These are phyloP conservation scores for Rhodinocichla rosea DNA, from an alignment of 2,113 vertebrate species.

Conservation along the genomic window DNA sequence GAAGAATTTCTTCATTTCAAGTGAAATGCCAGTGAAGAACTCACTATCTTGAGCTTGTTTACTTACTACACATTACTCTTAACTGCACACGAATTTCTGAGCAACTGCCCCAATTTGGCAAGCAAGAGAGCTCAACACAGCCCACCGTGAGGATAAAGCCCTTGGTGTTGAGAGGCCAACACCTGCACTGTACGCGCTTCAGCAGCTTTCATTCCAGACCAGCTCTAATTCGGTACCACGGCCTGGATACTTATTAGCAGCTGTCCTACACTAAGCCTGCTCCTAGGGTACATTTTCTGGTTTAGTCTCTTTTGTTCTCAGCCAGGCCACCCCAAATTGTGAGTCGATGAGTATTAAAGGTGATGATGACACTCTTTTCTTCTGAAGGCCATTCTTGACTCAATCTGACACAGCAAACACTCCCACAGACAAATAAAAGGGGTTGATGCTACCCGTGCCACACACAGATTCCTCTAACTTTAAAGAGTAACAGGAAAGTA, in stretches of 20 bases:
- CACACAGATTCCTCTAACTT: neutral
- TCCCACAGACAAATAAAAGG: neutral
- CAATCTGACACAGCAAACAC: neutral
- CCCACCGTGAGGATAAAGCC: neutral
- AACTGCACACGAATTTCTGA: neutral
- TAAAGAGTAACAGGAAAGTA: neutral
- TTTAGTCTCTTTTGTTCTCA: neutral
- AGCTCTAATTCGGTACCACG: neutral
- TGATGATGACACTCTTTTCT: neutral
- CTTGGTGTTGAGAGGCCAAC: neutral
- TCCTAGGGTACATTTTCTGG: neutral
- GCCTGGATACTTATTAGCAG: neutral
- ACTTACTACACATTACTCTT: neutral
- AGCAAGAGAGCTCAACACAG: neutral
- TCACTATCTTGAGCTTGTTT: neutral
- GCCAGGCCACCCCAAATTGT: neutral
- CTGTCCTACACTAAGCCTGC: neutral
- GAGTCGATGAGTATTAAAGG: neutral
- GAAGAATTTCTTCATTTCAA: neutral
- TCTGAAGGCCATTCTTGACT: neutral
- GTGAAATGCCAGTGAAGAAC: neutral
- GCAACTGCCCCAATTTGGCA: neutral
- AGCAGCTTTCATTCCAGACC: neutral
- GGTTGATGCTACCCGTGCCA: neutral
- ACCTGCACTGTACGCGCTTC: accelerated